Evolutionary conservation across 2,888 invertebrate species (phyloP), one percentile per base, ranked within the genome.

Genomic region (Morpho helenor): DNA sequence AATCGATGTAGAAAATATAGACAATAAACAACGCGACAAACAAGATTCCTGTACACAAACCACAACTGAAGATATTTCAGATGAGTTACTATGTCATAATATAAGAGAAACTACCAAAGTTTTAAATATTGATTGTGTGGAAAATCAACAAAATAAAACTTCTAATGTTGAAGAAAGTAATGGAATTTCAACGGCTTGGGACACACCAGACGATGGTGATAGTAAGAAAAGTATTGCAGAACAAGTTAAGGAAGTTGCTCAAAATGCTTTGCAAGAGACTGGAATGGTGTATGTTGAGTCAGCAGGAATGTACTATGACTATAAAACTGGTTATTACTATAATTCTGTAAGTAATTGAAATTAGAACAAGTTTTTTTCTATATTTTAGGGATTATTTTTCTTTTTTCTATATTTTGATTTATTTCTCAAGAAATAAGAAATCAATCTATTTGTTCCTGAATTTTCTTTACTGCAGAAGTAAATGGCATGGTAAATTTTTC

Each of bases 221-320:
- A 70, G 66, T 49, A 74, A 74, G 8, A 87, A 85, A 63, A 93
- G 91, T 72, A 92, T 96, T 67, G 92, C 93, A 0, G 95, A 96
- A 46, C 95, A 96, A 82, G 96, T 96, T 52, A 94, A 93, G 51
- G 92, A 95, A 77, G 95, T 93, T 3, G 96, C 96, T 0, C 94
- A 95, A 77, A 92, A 92, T 76, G 95, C 95, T 5, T 81, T 95
- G 74, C 93, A 94, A 69, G 92, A 95, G 67, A 93, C 93, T 50
- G 96, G 96, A 10, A 96, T 97, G 92, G 95, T 96, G 40, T 97
- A 95, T 82, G 97, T 97, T 66, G 94, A 95, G 74, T 95, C 95
- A 3, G 95, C 96, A 31, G 97, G 97, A 66, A 92, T 97, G 86
- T 97, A 97, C 83, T 97, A 97, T 81, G 96, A 97, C 82, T 95